Evolutionary conservation across 2,888 invertebrate species (phyloP).

Genomic region (Cremastinae sp.): DNA sequence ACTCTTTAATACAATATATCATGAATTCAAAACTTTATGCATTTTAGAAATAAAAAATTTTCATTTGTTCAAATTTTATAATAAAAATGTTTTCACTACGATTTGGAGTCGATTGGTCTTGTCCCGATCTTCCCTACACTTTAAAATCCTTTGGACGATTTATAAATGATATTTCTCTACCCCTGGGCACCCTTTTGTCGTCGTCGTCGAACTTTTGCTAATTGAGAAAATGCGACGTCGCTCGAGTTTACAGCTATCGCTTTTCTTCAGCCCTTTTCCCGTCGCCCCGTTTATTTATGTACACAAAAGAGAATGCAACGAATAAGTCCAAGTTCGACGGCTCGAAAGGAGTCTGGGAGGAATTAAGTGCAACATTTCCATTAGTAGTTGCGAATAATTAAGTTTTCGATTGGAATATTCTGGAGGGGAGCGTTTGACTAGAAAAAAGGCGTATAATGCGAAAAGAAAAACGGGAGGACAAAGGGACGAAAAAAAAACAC

Average conservation of each 20-base stretch:
- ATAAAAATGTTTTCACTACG: too few species aligned
- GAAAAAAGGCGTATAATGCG: not conserved
- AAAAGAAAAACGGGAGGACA: not conserved
- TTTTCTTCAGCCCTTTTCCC: not conserved
- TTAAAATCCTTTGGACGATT: too few species aligned
- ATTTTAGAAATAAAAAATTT: too few species aligned
- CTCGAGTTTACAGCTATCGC: constrained; percentile 32
- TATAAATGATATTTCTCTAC: not conserved
- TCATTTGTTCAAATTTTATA: too few species aligned
- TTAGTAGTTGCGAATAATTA: constrained; percentile 54
- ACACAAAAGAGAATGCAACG: constrained; percentile 26
- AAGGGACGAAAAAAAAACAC: not conserved
- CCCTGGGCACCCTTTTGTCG: not conserved
- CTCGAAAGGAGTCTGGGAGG: constrained; percentile 15
- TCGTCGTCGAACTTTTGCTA: not conserved
- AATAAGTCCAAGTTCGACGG: constrained; percentile 4
- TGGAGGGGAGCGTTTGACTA: not conserved
- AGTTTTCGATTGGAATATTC: constrained; percentile 41
- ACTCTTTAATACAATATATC: too few species aligned
- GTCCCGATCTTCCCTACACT: too few species aligned
- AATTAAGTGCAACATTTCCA: constrained; percentile 55
- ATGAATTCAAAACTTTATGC: too few species aligned
- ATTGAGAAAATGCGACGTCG: not conserved
- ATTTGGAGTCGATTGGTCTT: too few species aligned
- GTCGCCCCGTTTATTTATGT: constrained; percentile 19